Evolutionary conservation across 2,113 vertebrate species (phyloP).

Genomic region (Onychostruthus taczanowskii): DNA sequence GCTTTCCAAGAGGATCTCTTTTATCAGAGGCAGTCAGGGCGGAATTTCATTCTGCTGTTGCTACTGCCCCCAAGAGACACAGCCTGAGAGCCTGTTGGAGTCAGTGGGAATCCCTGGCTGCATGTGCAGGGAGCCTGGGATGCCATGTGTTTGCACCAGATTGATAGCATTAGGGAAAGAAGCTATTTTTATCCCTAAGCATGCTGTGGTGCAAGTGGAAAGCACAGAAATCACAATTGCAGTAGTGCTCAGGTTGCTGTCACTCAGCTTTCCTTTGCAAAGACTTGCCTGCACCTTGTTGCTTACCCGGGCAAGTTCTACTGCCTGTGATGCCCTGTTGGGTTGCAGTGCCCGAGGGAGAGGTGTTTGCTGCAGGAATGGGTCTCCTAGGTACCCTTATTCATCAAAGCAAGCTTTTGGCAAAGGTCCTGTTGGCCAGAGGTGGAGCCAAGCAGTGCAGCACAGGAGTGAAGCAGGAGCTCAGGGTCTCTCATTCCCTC

Average conservation of each 20-base stretch:
- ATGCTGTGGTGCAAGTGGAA: background rate
- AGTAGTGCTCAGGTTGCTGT: background rate
- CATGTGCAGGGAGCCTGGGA: background rate
- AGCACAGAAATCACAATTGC: background rate
- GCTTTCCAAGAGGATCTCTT: background rate
- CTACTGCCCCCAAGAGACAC: background rate
- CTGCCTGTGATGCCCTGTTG: background rate
- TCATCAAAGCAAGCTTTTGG: background rate
- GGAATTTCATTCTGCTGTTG: background rate
- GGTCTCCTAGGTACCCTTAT: background rate
- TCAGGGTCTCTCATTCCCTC: background rate
- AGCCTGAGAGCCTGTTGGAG: background rate
- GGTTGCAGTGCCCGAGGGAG: background rate
- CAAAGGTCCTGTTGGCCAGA: background rate
- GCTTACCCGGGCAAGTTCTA: background rate
- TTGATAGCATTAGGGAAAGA: background rate
- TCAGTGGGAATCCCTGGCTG: background rate
- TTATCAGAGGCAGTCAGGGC: background rate
- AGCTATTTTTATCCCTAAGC: conserved; percentile 4
- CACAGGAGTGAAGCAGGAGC: background rate
- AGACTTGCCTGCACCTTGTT: background rate
- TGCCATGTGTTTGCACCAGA: background rate
- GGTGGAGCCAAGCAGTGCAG: background rate
- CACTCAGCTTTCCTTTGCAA: background rate
- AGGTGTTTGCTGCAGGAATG: background rate